Conservation (phyloP, 2,888 invertebrate species). For the Biston betularia region DNA sequence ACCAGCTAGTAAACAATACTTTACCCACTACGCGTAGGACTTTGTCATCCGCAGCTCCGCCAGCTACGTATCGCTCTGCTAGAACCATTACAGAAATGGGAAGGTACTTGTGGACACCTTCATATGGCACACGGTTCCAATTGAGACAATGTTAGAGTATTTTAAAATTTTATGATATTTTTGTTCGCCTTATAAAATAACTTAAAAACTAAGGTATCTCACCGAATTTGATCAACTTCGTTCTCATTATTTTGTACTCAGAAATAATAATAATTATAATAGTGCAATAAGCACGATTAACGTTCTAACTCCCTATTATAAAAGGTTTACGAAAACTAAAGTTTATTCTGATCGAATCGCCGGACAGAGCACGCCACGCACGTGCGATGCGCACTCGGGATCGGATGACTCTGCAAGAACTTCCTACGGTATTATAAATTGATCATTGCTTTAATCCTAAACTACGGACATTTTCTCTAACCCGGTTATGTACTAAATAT, state of each 20-base stretch:
- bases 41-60: too few species aligned
- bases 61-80: too few species aligned
- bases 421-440: too few species aligned
- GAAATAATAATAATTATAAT: not conserved
- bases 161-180: constrained; percentile 11
- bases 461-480: too few species aligned
- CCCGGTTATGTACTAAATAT: constrained; percentile 14
- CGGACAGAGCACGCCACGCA: not conserved
- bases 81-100: too few species aligned
- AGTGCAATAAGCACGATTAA: not conserved
- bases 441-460: too few species aligned
- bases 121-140: constrained; percentile 39
- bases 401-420: too few species aligned
- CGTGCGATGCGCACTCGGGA: too few species aligned
- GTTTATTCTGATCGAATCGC: too few species aligned
- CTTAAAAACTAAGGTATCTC: constrained; percentile 13
- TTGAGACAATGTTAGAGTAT: constrained; percentile 38
- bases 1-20: too few species aligned
- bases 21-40: too few species aligned
- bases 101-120: constrained; percentile 19
- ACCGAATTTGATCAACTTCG: constrained; percentile 1
- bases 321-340: not conserved
- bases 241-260: not conserved
- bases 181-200: constrained; percentile 3
- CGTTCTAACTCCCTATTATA: not conserved